phyloP scores from a whole-genome alignment of 2,797 vertebrate genomes.

The Falco concolor region DNA sequence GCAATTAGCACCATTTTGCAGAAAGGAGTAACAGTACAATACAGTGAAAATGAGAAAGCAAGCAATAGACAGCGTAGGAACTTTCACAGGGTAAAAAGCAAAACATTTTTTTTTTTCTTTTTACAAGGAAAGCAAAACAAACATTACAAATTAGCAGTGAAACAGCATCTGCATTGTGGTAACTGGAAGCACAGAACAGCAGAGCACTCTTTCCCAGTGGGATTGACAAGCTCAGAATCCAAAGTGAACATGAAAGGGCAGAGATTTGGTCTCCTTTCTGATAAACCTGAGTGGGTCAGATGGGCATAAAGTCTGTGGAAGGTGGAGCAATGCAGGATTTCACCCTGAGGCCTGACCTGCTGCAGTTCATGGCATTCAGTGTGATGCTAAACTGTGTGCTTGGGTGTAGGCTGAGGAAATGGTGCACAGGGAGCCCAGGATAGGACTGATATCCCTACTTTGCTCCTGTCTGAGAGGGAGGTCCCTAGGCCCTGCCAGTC shows the following conservation, averaged over 20 bases:
- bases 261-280: constrained; percentile 23
- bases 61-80: constrained; percentile 27
- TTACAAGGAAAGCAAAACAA: constrained; percentile 44
- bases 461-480: neutral
- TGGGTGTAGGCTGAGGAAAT: neutral
- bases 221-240: constrained; percentile 58
- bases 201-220: constrained; percentile 24
- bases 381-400: neutral
- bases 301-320: neutral
- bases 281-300: constrained; percentile 18
- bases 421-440: neutral
- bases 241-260: constrained; percentile 18
- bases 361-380: neutral
- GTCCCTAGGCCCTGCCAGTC: neutral
- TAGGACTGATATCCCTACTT: neutral
- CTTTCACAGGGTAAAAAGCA: constrained; percentile 30
- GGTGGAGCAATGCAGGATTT: neutral
- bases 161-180: neutral
- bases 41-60: constrained; percentile 7
- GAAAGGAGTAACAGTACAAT: constrained; percentile 28
- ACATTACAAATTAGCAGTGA: constrained; percentile 9
- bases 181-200: constrained; percentile 55
- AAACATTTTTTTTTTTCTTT: neutral
- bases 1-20: constrained; percentile 45
- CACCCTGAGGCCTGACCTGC: neutral